Percentiles rank a stretch among this genome's conserved stretches.
Conservation (phyloP, 1,140 invertebrate genomes). For the Physella acuta region DNA sequence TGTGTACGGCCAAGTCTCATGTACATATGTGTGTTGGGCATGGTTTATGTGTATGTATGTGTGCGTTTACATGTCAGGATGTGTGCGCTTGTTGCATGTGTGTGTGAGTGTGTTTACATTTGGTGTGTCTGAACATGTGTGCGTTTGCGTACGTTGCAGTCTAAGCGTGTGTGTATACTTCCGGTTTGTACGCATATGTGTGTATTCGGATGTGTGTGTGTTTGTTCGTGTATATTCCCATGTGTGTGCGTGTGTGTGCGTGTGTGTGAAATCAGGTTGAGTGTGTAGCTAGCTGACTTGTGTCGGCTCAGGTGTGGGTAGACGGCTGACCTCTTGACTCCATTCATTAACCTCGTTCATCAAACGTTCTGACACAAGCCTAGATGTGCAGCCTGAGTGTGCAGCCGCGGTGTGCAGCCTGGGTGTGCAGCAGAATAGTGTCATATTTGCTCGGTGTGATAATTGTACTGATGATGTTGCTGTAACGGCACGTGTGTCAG, state of each 20-base stretch:
- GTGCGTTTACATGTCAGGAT: conserved; percentile 5
- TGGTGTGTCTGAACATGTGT: conserved; percentile 18
- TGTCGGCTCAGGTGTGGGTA: neutral
- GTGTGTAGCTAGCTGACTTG: neutral
- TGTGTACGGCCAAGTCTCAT: neutral
- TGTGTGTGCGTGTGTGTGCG: neutral
- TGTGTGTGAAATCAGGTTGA: neutral
- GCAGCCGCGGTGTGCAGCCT: no score
- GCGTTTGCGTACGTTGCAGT: conserved; percentile 3
- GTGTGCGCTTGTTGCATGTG: conserved; percentile 10
- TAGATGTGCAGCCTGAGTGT: no score
- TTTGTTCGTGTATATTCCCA: conserved; percentile 5
- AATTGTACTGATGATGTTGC: no score
- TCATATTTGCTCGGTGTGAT: no score
- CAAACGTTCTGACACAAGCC: no score
- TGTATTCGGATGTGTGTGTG: conserved; percentile 17
- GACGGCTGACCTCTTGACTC: no score
- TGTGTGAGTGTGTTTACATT: neutral
- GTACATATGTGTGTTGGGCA: neutral
- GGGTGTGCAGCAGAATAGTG: no score
- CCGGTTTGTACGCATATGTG: neutral
- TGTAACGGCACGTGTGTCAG: no score
- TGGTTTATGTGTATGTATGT: neutral
- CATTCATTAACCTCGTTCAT: no score
- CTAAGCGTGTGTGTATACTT: neutral